Conservation (phyloP, 2,113 vertebrate genomes). For the Heterochromis multidens region DNA sequence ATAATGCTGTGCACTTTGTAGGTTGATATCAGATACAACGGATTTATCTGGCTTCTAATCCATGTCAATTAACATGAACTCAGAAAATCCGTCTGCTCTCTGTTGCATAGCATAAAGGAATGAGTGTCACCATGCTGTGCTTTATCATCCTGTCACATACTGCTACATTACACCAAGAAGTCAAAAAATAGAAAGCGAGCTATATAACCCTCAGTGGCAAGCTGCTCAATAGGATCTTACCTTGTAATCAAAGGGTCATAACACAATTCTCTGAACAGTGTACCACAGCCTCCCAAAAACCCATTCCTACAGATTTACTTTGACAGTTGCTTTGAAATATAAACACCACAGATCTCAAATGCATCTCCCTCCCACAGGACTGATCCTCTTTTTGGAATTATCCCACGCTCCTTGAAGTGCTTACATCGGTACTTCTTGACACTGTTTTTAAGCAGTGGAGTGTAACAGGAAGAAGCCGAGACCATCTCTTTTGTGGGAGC, state of each 20-base stretch:
- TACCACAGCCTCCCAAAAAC: slow-evolving; percentile 22
- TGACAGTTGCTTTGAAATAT: slow-evolving; percentile 39
- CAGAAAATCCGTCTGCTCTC: slow-evolving; percentile 6
- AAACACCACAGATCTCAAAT: not conserved
- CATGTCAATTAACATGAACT: slow-evolving; percentile 35
- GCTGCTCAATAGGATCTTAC: slow-evolving; percentile 22
- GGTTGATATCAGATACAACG: not conserved
- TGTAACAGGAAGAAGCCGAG: not conserved
- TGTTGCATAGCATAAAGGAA: slow-evolving; percentile 11
- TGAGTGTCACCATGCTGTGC: slow-evolving; percentile 1
- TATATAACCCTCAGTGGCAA: not conserved
- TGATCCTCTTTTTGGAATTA: slow-evolving; percentile 15
- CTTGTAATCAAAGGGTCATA: slow-evolving; percentile 26
- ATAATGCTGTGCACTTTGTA: slow-evolving; percentile 32
- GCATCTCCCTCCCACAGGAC: not conserved
- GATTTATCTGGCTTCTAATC: slow-evolving; percentile 51
- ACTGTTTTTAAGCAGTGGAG: not conserved
- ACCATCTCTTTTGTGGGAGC: slow-evolving; percentile 1
- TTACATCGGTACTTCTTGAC: slow-evolving; percentile 20
- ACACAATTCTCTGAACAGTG: slow-evolving; percentile 1
- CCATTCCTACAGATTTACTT: slow-evolving; percentile 20
- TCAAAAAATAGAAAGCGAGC: not conserved
- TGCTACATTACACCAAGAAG: not conserved
- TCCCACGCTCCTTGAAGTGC: not conserved
- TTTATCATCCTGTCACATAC: slow-evolving; percentile 7